These are phyloP conservation scores for Amiota mariae DNA, from an alignment of 2,888 invertebrate species.

Conservation along the genomic window DNA sequence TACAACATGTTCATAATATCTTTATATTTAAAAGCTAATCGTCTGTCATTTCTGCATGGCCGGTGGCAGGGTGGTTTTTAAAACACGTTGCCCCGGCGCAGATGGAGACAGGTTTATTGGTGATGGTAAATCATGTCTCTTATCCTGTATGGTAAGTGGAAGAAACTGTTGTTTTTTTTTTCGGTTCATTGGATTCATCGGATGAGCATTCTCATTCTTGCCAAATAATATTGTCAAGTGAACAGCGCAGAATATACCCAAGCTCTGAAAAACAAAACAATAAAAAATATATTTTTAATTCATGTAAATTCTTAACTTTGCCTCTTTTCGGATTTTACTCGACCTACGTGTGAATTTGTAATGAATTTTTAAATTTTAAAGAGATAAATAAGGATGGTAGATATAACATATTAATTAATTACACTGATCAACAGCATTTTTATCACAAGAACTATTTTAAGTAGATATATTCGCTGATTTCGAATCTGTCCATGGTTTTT, in stretches of 20 bases:
- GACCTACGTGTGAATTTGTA: too few species aligned
- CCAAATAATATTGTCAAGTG: conserved; percentile 72
- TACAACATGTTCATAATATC: conserved; percentile 60
- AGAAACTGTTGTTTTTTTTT: conserved; percentile 72
- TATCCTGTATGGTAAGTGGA: conserved; percentile 72
- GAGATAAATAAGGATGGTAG: too few species aligned
- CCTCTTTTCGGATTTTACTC: too few species aligned
- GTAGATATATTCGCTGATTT: too few species aligned
- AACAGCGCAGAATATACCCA: conserved; percentile 73
- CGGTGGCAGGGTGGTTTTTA: conserved; percentile 71
- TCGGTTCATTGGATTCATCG: conserved; percentile 68
- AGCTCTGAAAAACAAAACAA: conserved; percentile 57
- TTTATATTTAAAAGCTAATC: conserved; percentile 71
- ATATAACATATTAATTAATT: too few species aligned
- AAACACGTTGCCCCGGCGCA: conserved; percentile 72
- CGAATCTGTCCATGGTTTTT: too few species aligned
- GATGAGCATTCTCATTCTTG: conserved; percentile 69
- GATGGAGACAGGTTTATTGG: conserved; percentile 72
- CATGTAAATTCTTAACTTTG: too few species aligned
- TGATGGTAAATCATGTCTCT: conserved; percentile 72
- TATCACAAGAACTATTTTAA: too few species aligned
- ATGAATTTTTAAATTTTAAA: too few species aligned
- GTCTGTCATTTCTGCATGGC: conserved; percentile 74
- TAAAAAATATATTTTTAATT: neutral
- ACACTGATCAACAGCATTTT: too few species aligned